Evolutionary conservation across 2,113 vertebrate species (phyloP), one percentile per base, ranked within the genome.

Genomic region (Pantherophis guttatus): DNA sequence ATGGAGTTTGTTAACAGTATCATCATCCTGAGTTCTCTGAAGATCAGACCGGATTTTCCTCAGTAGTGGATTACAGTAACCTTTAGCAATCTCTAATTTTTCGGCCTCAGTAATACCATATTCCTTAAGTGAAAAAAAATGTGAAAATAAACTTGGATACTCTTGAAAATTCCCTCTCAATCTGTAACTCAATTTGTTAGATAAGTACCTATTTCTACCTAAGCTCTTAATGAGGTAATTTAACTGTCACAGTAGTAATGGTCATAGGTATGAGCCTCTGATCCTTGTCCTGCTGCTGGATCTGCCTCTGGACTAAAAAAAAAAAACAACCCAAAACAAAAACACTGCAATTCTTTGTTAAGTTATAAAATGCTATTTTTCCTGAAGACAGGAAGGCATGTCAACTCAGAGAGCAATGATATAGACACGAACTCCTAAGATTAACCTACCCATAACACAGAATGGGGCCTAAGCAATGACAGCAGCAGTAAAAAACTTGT

Each of bases 1-100:
- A 92, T 99, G 98, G 85, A 99, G 98, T 62, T 99, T 99, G 97
- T 99, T 99, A 95, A 99, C 98, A 87, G 98, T 99, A 96, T 99
- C 98, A 95, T 99, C 98, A 96, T 99, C 98, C 96, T 99, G 98
- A 87, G 98, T 99, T 95, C 98, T 98, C 96, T 99, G 98, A 90
- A 99, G 98, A 93, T 99, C 98, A 57, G 98, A 98, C 87, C 98
- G 98, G 59, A 99, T 99, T 97, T 99, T 99, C 94, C 98, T 98
- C 81, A 99, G 97, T 58, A 99, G 96, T 92, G 98, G 98, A 93
- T 98, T 98, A 94, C 98, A 99, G 95, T 99, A 99, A 91, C 98
- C 98, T 98, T 99, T 98, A 96, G 98, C 98, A 97, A 99, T 99
- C 96, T 99, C 98, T 94, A 99, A 62, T 95, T 99, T 99, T 95